These are phyloP conservation scores for Struthidea cinerea DNA, from an alignment of 2,113 vertebrate genomes.

Conservation along the genomic window DNA sequence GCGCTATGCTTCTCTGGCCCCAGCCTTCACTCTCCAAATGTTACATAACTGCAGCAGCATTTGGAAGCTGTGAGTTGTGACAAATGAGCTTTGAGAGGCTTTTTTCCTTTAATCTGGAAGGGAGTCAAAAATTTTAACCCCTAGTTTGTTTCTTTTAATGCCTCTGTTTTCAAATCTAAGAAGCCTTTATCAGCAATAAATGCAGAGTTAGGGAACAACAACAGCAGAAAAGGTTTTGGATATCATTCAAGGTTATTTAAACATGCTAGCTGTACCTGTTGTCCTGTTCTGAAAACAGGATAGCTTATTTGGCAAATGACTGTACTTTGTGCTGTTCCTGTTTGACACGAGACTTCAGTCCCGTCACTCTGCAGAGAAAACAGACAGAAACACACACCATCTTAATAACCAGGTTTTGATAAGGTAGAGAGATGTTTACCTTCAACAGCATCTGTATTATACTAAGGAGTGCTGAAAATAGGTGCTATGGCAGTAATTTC, in stretches of 20 bases:
- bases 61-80: neutral
- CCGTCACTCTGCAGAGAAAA: conserved; percentile 75
- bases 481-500: neutral
- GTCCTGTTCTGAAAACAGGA: conserved; percentile 75
- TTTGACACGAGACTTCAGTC: conserved; percentile 81
- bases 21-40: neutral
- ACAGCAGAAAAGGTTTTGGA: neutral
- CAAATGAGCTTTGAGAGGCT: neutral
- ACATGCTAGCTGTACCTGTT: conserved; percentile 72
- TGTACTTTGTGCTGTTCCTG: conserved; percentile 61
- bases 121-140: neutral
- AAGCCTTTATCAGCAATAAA: neutral
- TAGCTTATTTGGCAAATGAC: conserved; percentile 84
- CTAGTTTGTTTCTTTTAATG: neutral
- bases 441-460: neutral
- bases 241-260: neutral
- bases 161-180: neutral
- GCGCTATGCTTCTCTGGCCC: neutral
- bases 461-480: neutral
- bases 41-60: neutral
- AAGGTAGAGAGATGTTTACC: neutral
- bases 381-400: neutral
- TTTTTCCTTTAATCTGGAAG: neutral
- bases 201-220: neutral
- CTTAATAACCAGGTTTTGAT: neutral